A percentile compares a stretch with the other conserved stretches of the same genome.
Conservation (phyloP, 2,113 vertebrate genomes). For the Cairina moschata region DNA sequence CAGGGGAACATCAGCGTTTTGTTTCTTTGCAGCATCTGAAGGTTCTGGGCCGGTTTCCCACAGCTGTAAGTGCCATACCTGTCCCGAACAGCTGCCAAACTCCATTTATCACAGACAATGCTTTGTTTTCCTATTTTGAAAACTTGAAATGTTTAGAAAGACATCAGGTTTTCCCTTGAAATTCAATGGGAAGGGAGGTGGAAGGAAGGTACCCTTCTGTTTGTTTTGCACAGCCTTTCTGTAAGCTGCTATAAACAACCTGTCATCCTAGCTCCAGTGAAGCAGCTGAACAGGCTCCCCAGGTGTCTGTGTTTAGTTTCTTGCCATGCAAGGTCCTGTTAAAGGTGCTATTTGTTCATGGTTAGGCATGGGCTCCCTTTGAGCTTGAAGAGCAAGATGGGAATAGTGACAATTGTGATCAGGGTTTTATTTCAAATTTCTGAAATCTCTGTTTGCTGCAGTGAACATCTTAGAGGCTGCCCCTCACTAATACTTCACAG, state of each 20-base stretch:
- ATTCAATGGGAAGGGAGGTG: background rate
- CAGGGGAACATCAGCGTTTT: background rate
- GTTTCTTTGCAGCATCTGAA: background rate
- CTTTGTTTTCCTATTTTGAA: conserved; percentile 10
- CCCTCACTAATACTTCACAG: background rate
- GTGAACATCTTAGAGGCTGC: background rate
- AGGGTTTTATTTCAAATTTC: conserved; percentile 14
- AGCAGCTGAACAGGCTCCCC: conserved; percentile 35
- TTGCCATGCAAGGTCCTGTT: conserved; percentile 20
- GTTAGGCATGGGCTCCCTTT: background rate
- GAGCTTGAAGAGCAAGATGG: conserved; percentile 2
- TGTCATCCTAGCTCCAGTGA: background rate
- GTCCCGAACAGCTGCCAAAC: conserved; percentile 29
- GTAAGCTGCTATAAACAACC: background rate
- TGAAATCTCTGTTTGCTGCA: background rate
- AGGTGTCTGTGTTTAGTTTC: background rate
- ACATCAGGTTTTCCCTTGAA: conserved; percentile 7
- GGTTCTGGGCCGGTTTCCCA: background rate
- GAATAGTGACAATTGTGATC: background rate
- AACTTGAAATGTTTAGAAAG: background rate
- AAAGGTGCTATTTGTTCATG: conserved; percentile 38
- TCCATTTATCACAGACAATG: background rate
- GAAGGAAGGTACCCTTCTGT: conserved; percentile 11
- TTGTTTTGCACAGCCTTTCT: background rate
- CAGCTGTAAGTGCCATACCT: background rate